phyloP scores from a whole-genome alignment of 2,888 invertebrate genomes.

The Hirtodrosophila alboralis region DNA sequence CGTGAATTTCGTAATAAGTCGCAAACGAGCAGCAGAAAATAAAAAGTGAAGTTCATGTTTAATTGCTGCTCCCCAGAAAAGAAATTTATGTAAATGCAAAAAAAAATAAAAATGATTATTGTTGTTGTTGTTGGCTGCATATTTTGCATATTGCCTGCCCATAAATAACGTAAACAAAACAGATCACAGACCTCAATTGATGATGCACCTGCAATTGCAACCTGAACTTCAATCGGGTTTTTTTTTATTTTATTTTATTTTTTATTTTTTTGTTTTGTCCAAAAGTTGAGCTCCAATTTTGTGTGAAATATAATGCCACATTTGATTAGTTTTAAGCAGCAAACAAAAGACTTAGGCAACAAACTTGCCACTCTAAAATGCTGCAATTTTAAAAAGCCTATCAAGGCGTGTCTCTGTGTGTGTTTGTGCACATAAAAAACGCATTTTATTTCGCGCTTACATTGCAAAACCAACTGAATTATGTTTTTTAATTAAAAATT shows the following conservation, averaged over 20 bases:
- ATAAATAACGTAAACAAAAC: constrained; percentile 58
- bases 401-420: constrained; percentile 4
- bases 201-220: constrained; percentile 35
- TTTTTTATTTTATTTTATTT: too few species aligned
- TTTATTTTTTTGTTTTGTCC: too few species aligned
- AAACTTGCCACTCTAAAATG: constrained; percentile 39
- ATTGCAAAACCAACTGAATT: constrained; percentile 64
- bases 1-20: constrained; percentile 69
- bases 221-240: constrained; percentile 2
- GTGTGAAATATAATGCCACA: neutral
- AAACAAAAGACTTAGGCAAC: constrained; percentile 65
- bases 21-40: constrained; percentile 41
- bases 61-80: constrained; percentile 68
- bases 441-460: constrained; percentile 57
- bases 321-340: constrained; percentile 21
- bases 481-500: constrained; percentile 71
- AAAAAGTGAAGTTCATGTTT: constrained; percentile 79
- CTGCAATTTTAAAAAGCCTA: constrained; percentile 31
- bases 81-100: constrained; percentile 74
- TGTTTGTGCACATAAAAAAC: constrained; percentile 33
- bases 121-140: constrained; percentile 17
- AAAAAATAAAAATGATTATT: constrained; percentile 8
- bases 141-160: constrained; percentile 39
- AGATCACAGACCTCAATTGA: constrained; percentile 19
- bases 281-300: constrained; percentile 1